Conservation (phyloP, 2,888 invertebrate genomes). For the Baccha elongata region DNA sequence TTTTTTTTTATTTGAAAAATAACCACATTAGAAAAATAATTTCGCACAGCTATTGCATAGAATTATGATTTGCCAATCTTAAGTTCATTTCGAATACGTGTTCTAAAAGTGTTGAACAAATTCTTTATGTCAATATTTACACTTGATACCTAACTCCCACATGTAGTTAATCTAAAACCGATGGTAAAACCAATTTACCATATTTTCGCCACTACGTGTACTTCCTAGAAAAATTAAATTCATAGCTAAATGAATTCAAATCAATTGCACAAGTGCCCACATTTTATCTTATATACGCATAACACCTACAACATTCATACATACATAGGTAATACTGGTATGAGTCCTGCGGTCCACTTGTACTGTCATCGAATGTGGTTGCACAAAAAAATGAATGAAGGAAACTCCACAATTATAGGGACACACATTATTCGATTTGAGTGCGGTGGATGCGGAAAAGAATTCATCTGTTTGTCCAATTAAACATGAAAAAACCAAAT, state of each 20-base stretch:
- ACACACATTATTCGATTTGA: slow-evolving; percentile 26
- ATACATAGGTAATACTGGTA: background rate
- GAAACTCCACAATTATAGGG: background rate
- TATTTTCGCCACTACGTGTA: slow-evolving; percentile 1
- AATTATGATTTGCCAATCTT: too few relatives aligned
- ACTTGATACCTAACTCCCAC: too few relatives aligned
- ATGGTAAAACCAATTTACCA: slow-evolving; percentile 5
- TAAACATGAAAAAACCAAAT: slow-evolving; percentile 55
- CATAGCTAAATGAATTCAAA: slow-evolving; percentile 41
- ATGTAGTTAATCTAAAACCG: too few relatives aligned
- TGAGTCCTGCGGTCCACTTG: slow-evolving; percentile 29
- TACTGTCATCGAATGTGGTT: slow-evolving; percentile 45
- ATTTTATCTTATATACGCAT: slow-evolving; percentile 25
- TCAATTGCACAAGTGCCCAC: slow-evolving; percentile 51
- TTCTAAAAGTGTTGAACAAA: too few relatives aligned
- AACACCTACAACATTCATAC: too few relatives aligned
- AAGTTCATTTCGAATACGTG: too few relatives aligned
- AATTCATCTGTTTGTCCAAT: slow-evolving; percentile 58
- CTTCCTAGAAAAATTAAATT: background rate
- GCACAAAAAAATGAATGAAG: slow-evolving; percentile 1
- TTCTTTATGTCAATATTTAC: too few relatives aligned
- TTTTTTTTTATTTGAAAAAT: too few relatives aligned
- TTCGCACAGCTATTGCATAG: too few relatives aligned
- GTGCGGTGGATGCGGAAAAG: slow-evolving; percentile 35
- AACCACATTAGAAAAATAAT: too few relatives aligned